Percentiles rank a stretch among this genome's conserved stretches.
These are phyloP conservation scores for Poecile atricapillus DNA, from an alignment of 2,113 vertebrate genomes.

Conservation along the genomic window DNA sequence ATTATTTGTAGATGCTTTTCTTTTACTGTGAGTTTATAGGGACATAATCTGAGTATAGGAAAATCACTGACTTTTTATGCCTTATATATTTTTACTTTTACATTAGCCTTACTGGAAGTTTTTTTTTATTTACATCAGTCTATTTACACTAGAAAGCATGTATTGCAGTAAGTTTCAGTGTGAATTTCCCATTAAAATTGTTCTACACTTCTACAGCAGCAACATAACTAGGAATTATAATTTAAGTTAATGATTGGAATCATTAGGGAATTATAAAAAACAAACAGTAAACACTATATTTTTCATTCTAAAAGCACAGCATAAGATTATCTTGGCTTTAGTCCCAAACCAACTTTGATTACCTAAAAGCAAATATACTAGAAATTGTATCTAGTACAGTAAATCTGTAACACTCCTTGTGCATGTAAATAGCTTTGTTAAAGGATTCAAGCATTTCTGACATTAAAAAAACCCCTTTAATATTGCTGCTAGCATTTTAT, in stretches of 20 bases:
- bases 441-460: neutral
- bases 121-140: neutral
- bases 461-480: neutral
- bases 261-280: neutral
- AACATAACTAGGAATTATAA: neutral
- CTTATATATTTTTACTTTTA: neutral
- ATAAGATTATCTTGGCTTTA: neutral
- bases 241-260: neutral
- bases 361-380: neutral
- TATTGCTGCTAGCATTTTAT: neutral
- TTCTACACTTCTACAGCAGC: neutral
- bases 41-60: neutral
- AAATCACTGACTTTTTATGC: neutral
- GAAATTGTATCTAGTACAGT: neutral
- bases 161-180: neutral
- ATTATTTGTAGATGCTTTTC: neutral
- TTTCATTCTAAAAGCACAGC: neutral
- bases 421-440: neutral
- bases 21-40: neutral
- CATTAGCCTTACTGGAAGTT: neutral
- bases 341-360: neutral
- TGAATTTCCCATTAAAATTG: neutral
- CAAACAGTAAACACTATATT: rapidly evolving
- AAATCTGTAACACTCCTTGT: neutral
- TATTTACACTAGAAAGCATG: neutral